Percentiles rank a stretch among this genome's conserved stretches.
Evolutionary conservation across 2,797 vertebrate species (phyloP).

Genomic region (Yasuhikotakia modesta): DNA sequence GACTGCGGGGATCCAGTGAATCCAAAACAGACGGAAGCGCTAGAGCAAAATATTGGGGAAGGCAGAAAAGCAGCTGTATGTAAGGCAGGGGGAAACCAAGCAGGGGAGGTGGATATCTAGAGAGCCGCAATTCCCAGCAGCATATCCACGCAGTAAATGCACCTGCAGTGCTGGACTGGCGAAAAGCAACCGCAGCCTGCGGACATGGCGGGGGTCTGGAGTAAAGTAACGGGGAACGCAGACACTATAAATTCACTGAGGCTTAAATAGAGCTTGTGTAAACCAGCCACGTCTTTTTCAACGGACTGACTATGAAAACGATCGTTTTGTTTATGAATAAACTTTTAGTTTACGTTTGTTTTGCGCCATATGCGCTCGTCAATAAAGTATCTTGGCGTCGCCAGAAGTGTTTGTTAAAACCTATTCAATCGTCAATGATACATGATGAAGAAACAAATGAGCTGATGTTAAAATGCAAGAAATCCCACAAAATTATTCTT

Average conservation of each 20-base stretch:
- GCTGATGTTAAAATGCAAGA: not conserved
- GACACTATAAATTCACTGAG: constrained; percentile 42
- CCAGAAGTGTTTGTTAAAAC: no score
- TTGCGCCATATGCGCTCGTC: not conserved
- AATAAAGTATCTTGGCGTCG: no score
- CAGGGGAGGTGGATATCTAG: constrained; percentile 34
- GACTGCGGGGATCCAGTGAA: constrained; percentile 62
- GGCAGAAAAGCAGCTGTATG: constrained; percentile 58
- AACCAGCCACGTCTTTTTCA: constrained; percentile 30
- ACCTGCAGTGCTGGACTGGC: constrained; percentile 49
- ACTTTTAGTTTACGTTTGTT: not conserved
- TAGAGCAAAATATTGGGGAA: constrained; percentile 59
- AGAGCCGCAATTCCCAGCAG: constrained; percentile 42
- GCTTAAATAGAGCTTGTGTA: not conserved
- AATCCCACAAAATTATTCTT: not conserved
- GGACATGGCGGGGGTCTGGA: constrained; percentile 56
- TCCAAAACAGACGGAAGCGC: constrained; percentile 48
- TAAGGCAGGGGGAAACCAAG: constrained; percentile 59
- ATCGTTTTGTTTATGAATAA: constrained; percentile 35
- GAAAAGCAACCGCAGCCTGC: constrained; percentile 51
- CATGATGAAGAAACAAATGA: no score
- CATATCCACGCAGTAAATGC: constrained; percentile 49
- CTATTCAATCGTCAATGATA: no score
- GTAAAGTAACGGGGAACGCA: constrained; percentile 21
- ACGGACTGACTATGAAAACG: constrained; percentile 12